A percentile compares a stretch with the other conserved stretches of the same genome.
phyloP scores from a whole-genome alignment of 2,113 vertebrate genomes.

The Fregata magnificens region DNA sequence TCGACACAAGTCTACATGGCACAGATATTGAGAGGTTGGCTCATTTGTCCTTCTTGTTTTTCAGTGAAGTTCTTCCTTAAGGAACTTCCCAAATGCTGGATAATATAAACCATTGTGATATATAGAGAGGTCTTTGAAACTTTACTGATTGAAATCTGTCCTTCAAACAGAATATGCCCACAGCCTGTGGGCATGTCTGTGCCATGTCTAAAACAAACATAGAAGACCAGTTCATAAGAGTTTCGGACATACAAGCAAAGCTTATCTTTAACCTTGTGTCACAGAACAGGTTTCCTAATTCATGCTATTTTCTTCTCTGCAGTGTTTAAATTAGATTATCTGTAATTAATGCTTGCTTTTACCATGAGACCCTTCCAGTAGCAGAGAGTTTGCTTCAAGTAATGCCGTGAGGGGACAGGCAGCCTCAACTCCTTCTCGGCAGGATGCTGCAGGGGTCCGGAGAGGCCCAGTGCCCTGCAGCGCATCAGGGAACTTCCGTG shows the following conservation, averaged over 20 bases:
- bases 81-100: neutral
- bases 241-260: neutral
- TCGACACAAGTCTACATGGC: neutral
- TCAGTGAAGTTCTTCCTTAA: neutral
- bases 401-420: neutral
- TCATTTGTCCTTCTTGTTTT: neutral
- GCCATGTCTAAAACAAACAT: neutral
- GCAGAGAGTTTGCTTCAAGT: neutral
- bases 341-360: neutral
- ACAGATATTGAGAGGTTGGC: neutral
- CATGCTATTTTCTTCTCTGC: neutral
- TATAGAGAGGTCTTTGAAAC: neutral
- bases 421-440: neutral
- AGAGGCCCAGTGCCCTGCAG: neutral
- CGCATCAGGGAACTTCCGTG: rapidly evolving
- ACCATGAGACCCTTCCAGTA: neutral
- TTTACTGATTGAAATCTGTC: neutral
- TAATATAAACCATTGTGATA: neutral
- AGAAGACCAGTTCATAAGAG: neutral
- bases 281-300: neutral
- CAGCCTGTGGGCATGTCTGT: neutral
- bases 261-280: neutral
- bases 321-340: neutral
- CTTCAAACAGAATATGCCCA: neutral
- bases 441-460: rapidly evolving